These are phyloP conservation scores for Thysanoteuthis rhombus DNA, from an alignment of 2,888 invertebrate species.

Conservation along the genomic window DNA sequence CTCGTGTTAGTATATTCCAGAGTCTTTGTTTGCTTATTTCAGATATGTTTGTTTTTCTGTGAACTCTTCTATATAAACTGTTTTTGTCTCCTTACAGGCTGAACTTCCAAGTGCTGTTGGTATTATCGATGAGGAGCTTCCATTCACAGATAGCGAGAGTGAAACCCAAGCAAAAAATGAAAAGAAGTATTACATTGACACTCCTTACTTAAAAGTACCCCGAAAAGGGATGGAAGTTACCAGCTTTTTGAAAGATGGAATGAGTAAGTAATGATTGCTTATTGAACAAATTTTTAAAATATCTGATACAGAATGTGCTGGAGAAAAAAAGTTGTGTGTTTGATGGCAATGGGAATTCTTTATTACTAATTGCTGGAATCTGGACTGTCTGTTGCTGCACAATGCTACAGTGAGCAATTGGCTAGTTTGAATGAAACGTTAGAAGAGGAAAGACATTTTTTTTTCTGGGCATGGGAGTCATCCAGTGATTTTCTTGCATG, in stretches of 20 bases:
- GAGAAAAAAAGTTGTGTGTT: neutral
- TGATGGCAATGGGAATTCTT: too few relatives aligned
- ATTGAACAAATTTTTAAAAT: neutral
- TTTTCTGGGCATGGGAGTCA: too few relatives aligned
- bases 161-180: conserved; percentile 51
- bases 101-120: conserved; percentile 95
- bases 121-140: conserved; percentile 74
- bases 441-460: too few relatives aligned
- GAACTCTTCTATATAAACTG: neutral
- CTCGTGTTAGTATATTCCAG: too few relatives aligned
- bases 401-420: too few relatives aligned
- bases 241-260: conserved; percentile 96
- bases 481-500: too few relatives aligned
- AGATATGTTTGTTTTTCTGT: neutral
- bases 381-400: too few relatives aligned
- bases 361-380: too few relatives aligned
- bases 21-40: too few relatives aligned
- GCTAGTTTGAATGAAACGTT: too few relatives aligned
- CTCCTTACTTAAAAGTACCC: conserved; percentile 90
- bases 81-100: conserved; percentile 70
- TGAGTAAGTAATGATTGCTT: conserved; percentile 72
- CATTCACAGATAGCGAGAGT: conserved; percentile 61
- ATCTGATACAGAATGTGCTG: too few relatives aligned
- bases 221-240: conserved; percentile 85
- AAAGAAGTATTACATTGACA: conserved; percentile 83